These are phyloP conservation scores for Petrophora chlorosata DNA, from an alignment of 2,888 invertebrate genomes.

Conservation along the genomic window DNA sequence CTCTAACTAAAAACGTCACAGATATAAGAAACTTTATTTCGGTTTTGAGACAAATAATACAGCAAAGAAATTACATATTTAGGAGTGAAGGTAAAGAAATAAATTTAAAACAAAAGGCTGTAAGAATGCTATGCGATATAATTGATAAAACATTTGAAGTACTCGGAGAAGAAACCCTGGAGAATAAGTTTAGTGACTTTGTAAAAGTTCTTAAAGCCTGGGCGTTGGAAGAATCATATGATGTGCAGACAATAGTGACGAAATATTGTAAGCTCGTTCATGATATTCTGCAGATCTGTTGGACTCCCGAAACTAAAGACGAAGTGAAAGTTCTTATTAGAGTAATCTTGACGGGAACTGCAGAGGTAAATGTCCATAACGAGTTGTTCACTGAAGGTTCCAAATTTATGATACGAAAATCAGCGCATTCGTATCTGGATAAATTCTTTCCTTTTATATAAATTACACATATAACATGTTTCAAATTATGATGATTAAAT, in stretches of 20 bases:
- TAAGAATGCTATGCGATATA: constrained; percentile 49
- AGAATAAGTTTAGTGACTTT: constrained; percentile 39
- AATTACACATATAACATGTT: no score
- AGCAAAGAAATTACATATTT: constrained; percentile 39
- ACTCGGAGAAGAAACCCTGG: constrained; percentile 37
- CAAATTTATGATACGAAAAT: no score
- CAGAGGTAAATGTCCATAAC: not conserved
- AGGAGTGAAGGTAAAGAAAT: constrained; percentile 21
- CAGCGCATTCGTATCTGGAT: no score
- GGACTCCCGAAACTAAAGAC: constrained; percentile 5
- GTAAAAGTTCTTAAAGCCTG: constrained; percentile 39
- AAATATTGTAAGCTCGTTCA: not conserved
- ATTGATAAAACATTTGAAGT: constrained; percentile 47
- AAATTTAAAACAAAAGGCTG: constrained; percentile 40
- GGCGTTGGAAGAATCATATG: constrained; percentile 6
- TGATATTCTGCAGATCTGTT: constrained; percentile 3
- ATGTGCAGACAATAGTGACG: not conserved
- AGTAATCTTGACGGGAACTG: not conserved
- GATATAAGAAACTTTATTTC: constrained; percentile 33
- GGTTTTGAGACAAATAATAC: constrained; percentile 32
- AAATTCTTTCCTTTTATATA: no score
- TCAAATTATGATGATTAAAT: no score
- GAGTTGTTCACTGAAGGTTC: not conserved
- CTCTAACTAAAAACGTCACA: constrained; percentile 13
- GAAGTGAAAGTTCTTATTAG: constrained; percentile 10